These are phyloP conservation scores for Lathamus discolor DNA, from an alignment of 2,113 vertebrate species.

Conservation along the genomic window DNA sequence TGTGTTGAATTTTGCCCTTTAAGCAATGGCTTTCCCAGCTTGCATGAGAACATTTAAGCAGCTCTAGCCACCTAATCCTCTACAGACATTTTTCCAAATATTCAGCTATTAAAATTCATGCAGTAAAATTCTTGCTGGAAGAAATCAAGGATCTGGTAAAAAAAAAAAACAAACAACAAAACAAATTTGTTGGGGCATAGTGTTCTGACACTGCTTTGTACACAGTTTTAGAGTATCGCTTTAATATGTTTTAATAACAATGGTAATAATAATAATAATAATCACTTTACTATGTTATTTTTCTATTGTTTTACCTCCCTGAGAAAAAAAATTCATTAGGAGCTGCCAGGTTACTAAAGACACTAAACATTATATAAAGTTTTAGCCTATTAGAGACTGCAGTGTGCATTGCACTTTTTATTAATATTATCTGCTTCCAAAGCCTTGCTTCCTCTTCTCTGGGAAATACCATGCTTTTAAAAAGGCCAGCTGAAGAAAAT, in stretches of 20 bases:
- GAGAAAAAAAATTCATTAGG: conserved; percentile 16
- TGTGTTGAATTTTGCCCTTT: neutral
- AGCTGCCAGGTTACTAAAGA: neutral
- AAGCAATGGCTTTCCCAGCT: neutral
- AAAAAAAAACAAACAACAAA: neutral
- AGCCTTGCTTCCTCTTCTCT: neutral
- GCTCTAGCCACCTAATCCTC: neutral
- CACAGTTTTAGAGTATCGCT: neutral
- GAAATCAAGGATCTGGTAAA: neutral
- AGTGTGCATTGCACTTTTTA: conserved; percentile 15
- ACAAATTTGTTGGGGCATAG: neutral
- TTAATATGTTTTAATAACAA: neutral
- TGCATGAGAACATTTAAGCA: neutral
- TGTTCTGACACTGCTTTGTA: neutral
- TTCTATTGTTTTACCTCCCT: neutral
- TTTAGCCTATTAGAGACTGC: neutral
- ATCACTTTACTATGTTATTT: neutral
- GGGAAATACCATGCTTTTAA: conserved; percentile 13
- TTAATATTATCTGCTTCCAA: conserved; percentile 30
- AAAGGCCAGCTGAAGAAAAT: conserved; percentile 33
- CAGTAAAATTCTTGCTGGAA: neutral
- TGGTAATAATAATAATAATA: neutral
- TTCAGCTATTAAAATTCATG: neutral
- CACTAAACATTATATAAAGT: neutral
- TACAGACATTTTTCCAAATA: neutral